Percentiles rank a stretch among this genome's conserved stretches.
phyloP scores from a whole-genome alignment of 2,113 vertebrate genomes.

The Oxyruncus cristatus region DNA sequence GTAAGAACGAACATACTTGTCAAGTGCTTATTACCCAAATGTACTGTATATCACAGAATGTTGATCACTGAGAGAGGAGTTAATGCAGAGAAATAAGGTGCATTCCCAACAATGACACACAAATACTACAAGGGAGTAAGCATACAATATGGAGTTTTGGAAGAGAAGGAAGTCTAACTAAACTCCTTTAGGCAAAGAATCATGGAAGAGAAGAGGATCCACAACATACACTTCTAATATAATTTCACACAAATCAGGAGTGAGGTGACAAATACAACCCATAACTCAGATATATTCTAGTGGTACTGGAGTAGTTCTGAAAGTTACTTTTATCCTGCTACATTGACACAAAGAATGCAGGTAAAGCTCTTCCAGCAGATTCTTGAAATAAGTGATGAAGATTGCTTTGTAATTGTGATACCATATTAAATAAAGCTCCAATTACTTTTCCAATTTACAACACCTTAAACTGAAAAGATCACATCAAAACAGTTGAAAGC shows the following conservation, averaged over 20 bases:
- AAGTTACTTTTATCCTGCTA: neutral
- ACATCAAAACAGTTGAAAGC: neutral
- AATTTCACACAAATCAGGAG: neutral
- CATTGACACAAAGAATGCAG: neutral
- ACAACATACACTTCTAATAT: neutral
- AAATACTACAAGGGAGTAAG: neutral
- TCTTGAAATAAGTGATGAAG: neutral
- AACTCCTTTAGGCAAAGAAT: neutral
- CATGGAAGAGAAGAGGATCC: neutral
- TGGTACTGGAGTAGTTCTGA: neutral
- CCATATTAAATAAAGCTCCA: neutral
- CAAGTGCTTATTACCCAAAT: neutral
- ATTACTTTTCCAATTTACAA: neutral
- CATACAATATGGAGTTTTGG: accelerated
- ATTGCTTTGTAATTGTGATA: neutral
- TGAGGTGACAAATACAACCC: neutral
- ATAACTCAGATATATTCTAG: neutral
- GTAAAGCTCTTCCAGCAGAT: neutral
- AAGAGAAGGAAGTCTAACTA: neutral
- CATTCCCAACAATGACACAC: neutral
- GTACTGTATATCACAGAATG: neutral
- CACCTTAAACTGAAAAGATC: neutral
- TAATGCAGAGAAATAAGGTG: neutral
- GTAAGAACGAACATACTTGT: neutral
- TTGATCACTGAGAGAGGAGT: neutral